Evolutionary conservation across 2,888 invertebrate species (phyloP).

Genomic region (Subacronicta megacephala): DNA sequence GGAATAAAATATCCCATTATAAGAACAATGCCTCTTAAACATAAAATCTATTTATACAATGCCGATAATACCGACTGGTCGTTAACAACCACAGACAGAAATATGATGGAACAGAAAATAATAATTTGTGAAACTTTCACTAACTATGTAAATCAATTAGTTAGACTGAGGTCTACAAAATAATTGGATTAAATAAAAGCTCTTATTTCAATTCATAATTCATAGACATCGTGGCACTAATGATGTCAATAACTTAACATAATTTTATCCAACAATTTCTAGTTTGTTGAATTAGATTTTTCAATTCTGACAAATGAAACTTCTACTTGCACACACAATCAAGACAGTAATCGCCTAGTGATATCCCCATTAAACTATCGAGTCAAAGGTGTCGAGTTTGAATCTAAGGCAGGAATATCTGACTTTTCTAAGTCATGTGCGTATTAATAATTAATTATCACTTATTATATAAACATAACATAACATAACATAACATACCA

Average conservation of each 20-base stretch:
- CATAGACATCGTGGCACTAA: constrained; percentile 35
- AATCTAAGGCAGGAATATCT: no score
- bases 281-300: no score
- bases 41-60: constrained; percentile 24
- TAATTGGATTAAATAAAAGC: constrained; percentile 59
- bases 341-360: no score
- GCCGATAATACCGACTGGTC: constrained; percentile 14
- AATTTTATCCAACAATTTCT: constrained; percentile 2
- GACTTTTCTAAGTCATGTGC: no score
- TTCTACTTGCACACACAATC: no score
- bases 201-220: constrained; percentile 54
- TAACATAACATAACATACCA: no score
- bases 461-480: no score
- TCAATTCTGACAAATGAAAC: no score
- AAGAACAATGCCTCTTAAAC: constrained; percentile 10
- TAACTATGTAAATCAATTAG: constrained; percentile 55
- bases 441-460: no score
- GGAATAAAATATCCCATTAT: no score
- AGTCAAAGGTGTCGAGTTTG: no score
- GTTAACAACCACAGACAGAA: constrained; percentile 22
- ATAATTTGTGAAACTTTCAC: constrained; percentile 42
- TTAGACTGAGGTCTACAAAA: constrained; percentile 39
- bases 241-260: constrained; percentile 23
- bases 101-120: constrained; percentile 37
- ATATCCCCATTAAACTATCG: no score